phyloP scores from a whole-genome alignment of 1,140 invertebrate species.

The Lutraria rhynchaena region DNA sequence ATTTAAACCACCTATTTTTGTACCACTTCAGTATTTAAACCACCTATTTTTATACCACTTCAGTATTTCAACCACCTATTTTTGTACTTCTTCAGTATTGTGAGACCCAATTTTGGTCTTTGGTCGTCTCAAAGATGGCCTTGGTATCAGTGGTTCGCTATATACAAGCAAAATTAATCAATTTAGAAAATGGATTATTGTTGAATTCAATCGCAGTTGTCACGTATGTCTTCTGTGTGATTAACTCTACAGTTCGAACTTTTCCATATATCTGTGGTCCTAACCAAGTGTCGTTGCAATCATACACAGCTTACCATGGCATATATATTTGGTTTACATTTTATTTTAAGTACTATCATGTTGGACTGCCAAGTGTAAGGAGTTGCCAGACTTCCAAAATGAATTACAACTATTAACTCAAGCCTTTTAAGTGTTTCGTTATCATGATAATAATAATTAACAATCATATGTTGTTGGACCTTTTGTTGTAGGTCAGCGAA shows the following conservation, averaged over 20 bases:
- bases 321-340: too few relatives aligned
- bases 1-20: not conserved
- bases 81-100: not conserved
- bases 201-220: not conserved
- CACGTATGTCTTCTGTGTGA: not conserved
- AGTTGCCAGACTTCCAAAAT: too few relatives aligned
- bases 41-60: not conserved
- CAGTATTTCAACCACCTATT: not conserved
- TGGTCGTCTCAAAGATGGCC: not conserved
- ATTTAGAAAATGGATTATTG: not conserved
- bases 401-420: too few relatives aligned
- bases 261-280: too few relatives aligned
- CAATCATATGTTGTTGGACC: too few relatives aligned
- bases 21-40: not conserved
- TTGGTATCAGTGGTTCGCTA: not conserved
- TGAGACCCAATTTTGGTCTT: not conserved
- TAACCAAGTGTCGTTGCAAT: too few relatives aligned
- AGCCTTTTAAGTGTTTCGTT: too few relatives aligned
- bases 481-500: constrained; percentile 87
- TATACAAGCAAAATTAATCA: not conserved
- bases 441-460: too few relatives aligned
- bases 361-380: too few relatives aligned
- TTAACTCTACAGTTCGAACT: not conserved
- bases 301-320: too few relatives aligned
- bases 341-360: too few relatives aligned